Conservation (phyloP, 64 coral and sea anemone species). For the Anthopleura sola region DNA sequence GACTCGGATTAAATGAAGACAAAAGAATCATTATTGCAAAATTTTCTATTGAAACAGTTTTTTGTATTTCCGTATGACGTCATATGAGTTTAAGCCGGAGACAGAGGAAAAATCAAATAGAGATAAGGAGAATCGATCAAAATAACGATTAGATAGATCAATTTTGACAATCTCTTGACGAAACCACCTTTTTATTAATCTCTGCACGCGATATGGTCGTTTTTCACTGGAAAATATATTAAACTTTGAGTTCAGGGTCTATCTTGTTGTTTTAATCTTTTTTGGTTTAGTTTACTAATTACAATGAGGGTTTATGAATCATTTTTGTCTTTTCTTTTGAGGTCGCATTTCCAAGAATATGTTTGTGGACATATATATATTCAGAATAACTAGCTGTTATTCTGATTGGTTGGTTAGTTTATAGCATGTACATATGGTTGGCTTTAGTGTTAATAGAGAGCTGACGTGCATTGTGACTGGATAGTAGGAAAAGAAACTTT, state of each 20-base stretch:
- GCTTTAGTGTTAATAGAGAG: no score
- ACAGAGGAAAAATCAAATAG: background rate
- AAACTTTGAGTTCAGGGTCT: background rate
- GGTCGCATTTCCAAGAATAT: no score
- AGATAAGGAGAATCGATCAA: background rate
- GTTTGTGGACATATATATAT: no score
- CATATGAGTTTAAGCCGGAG: background rate
- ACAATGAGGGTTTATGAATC: background rate
- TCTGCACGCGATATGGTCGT: background rate
- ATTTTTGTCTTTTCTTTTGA: background rate
- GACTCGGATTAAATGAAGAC: background rate
- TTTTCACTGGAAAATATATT: background rate
- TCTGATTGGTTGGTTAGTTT: no score
- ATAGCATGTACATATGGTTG: no score
- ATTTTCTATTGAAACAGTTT: background rate
- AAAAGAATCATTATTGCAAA: background rate
- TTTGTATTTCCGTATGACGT: background rate
- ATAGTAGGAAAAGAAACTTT: no score
- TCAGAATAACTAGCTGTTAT: no score
- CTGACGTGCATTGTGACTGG: no score
- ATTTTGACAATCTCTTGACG: background rate
- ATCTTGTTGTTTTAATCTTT: background rate
- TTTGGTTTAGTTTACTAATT: background rate
- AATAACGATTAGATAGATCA: background rate
- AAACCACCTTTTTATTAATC: background rate